Conservation (phyloP, 2,888 invertebrate species). For the Brachycybe producta region DNA sequence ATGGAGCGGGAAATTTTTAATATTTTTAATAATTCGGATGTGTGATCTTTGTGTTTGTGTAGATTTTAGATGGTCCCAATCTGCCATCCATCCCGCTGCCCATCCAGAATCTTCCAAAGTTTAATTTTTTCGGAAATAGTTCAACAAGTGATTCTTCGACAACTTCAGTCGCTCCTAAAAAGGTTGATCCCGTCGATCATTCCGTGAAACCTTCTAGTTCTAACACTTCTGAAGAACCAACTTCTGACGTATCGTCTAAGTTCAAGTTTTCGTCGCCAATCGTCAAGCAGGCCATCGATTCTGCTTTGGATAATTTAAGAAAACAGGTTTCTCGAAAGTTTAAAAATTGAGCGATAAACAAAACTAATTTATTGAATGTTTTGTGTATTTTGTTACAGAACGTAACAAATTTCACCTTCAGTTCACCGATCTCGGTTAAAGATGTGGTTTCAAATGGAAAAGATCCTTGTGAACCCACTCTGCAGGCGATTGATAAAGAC, state of each 20-base stretch:
- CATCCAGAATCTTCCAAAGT: conserved; percentile 44
- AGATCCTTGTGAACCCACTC: too few species aligned
- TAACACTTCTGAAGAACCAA: background rate
- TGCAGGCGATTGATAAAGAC: too few species aligned
- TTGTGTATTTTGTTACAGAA: too few species aligned
- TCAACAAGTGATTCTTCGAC: background rate
- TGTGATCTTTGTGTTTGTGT: background rate
- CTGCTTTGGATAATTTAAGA: too few species aligned
- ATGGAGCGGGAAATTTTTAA: background rate
- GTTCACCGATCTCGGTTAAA: too few species aligned
- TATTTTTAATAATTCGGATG: background rate
- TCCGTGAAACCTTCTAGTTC: background rate
- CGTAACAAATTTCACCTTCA: too few species aligned
- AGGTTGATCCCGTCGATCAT: too few species aligned
- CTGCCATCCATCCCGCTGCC: conserved; percentile 39
- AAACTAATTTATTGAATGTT: too few species aligned
- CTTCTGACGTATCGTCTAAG: background rate
- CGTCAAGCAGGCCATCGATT: background rate
- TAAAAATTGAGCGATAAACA: too few species aligned
- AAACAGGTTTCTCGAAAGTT: too few species aligned
- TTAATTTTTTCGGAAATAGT: conserved; percentile 35
- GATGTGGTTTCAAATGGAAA: too few species aligned
- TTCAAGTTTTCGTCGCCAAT: background rate
- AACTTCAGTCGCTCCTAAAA: too few species aligned
- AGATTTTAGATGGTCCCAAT: conserved; percentile 23